Evolutionary conservation across 2,888 invertebrate genomes (phyloP).

Genomic region (Barypeithes pellucidus): DNA sequence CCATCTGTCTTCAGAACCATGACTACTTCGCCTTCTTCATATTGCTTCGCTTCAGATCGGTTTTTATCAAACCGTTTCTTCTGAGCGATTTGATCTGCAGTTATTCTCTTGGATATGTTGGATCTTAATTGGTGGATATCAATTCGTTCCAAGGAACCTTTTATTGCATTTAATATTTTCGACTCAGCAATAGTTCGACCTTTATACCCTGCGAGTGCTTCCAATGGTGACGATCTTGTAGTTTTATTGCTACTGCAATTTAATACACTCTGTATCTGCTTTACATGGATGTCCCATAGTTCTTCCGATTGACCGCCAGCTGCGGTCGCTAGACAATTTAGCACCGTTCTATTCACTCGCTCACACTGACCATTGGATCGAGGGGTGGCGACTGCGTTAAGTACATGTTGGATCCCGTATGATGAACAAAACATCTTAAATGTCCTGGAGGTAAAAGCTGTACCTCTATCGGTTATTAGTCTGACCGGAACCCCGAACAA

Average conservation of each 20-base stretch:
- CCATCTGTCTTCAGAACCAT: background rate
- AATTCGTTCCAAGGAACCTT: background rate
- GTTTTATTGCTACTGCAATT: constrained; percentile 50
- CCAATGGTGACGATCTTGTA: background rate
- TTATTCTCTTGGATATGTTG: constrained; percentile 3
- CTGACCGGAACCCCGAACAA: constrained; percentile 52
- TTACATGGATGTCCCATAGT: constrained; percentile 59
- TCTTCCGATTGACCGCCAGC: background rate
- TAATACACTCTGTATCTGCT: constrained; percentile 56
- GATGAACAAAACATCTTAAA: constrained; percentile 16
- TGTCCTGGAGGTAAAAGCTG: constrained; percentile 49
- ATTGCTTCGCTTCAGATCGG: background rate
- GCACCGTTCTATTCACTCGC: too few relatives aligned
- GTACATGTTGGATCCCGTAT: constrained; percentile 49
- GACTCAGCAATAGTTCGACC: background rate
- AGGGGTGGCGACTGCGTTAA: constrained; percentile 50
- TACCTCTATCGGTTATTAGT: constrained; percentile 51
- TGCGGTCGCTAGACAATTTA: too few relatives aligned
- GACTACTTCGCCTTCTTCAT: background rate
- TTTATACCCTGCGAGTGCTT: constrained; percentile 9
- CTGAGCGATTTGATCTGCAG: background rate
- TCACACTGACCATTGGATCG: too few relatives aligned
- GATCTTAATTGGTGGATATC: constrained; percentile 2
- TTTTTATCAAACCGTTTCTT: background rate
- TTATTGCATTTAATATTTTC: background rate